phyloP scores from a whole-genome alignment of 2,888 invertebrate genomes.

The Prosapia bicincta region DNA sequence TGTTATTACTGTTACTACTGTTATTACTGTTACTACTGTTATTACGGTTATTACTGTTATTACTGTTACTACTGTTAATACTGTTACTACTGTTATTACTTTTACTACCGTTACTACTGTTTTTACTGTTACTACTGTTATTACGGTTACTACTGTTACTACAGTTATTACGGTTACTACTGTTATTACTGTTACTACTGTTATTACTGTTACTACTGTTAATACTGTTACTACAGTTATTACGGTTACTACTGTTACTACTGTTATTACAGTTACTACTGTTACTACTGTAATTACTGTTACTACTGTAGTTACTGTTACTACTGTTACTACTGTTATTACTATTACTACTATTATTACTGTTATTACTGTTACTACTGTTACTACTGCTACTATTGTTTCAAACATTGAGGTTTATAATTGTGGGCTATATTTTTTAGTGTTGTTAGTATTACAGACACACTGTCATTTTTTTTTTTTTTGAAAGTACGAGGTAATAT shows the following conservation, averaged over 20 bases:
- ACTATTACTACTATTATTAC: background rate
- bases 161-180: background rate
- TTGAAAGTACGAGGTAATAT: no score
- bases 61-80: background rate
- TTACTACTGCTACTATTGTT: background rate
- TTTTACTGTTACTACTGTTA: background rate
- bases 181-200: background rate
- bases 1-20: background rate
- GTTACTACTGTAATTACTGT: background rate
- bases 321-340: background rate
- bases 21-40: background rate
- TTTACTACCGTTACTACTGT: background rate
- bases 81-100: background rate
- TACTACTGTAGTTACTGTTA: background rate
- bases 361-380: background rate
- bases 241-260: background rate
- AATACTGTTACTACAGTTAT: background rate
- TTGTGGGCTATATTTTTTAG: no score
- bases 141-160: background rate
- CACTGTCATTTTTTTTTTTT: no score
- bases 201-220: background rate
- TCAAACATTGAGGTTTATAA: no score
- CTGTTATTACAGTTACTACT: background rate
- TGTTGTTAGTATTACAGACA: no score
- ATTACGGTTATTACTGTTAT: background rate